phyloP scores from a whole-genome alignment of 2,888 invertebrate species.

The Dynastes maya region DNA sequence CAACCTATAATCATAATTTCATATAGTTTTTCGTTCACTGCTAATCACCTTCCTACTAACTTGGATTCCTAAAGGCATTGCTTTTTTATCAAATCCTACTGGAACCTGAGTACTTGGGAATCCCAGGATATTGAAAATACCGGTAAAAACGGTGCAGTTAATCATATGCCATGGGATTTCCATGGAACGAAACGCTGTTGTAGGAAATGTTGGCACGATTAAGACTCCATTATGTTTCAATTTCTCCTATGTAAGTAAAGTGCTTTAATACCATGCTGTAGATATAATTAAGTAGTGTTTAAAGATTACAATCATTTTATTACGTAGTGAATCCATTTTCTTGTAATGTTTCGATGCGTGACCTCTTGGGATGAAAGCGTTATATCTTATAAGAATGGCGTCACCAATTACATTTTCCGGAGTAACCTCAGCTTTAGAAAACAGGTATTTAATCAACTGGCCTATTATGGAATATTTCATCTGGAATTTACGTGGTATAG shows the following conservation, averaged over 20 bases:
- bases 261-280: neutral
- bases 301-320: conserved; percentile 69
- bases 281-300: neutral
- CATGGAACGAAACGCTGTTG: conserved; percentile 76
- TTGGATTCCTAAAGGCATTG: conserved; percentile 85
- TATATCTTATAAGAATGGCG: conserved; percentile 35
- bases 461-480: conserved; percentile 59
- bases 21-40: neutral
- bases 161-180: conserved; percentile 6
- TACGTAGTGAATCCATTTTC: conserved; percentile 50
- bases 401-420: conserved; percentile 56
- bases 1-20: conserved; percentile 76
- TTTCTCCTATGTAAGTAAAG: conserved; percentile 35
- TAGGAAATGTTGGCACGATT: conserved; percentile 80
- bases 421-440: conserved; percentile 68
- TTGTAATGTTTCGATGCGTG: conserved; percentile 44
- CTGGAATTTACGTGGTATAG: conserved; percentile 59
- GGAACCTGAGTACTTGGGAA: conserved; percentile 86
- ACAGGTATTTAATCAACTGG: conserved; percentile 65
- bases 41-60: conserved; percentile 66
- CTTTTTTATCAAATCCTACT: conserved; percentile 75
- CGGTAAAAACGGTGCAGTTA: conserved; percentile 71
- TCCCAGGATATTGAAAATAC: conserved; percentile 81
- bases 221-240: conserved; percentile 75
- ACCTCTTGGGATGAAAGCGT: conserved; percentile 50